Percentiles rank a stretch among this genome's conserved stretches.
These are phyloP conservation scores for Caradrina clavipalpis DNA, from an alignment of 2,888 invertebrate species.

Conservation along the genomic window DNA sequence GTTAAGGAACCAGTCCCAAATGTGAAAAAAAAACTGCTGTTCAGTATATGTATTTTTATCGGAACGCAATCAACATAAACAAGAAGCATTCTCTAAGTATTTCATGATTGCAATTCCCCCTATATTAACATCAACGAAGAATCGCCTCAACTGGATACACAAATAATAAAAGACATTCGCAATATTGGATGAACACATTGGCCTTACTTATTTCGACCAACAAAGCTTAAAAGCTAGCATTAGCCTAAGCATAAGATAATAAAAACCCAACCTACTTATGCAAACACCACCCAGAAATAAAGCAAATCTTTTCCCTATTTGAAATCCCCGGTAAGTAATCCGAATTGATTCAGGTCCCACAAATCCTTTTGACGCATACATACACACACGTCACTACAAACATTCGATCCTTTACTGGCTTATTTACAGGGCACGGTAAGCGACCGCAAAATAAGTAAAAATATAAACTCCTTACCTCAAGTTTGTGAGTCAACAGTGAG, in stretches of 20 bases:
- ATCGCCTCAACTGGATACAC: neutral
- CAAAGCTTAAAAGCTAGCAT: neutral
- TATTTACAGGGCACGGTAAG: constrained; percentile 25
- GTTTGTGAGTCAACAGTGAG: constrained; percentile 31
- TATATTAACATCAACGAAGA: too few relatives aligned
- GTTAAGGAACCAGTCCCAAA: neutral
- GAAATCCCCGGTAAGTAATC: constrained; percentile 14
- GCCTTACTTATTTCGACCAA: too few relatives aligned
- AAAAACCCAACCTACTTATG: neutral
- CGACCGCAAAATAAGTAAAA: constrained; percentile 41
- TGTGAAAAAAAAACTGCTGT: too few relatives aligned
- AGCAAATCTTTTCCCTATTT: constrained; percentile 10
- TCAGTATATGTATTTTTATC: too few relatives aligned
- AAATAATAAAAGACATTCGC: neutral
- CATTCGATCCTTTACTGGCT: neutral
- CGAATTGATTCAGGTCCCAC: constrained; percentile 14
- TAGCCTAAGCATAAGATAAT: neutral
- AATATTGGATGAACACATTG: neutral
- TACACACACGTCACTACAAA: constrained; percentile 15
- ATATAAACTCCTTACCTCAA: constrained; percentile 8
- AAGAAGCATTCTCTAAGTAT: too few relatives aligned
- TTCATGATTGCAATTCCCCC: too few relatives aligned
- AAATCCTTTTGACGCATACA: constrained; percentile 23
- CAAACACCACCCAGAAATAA: constrained; percentile 12
- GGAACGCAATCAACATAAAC: too few relatives aligned